Conservation (phyloP, 2,888 invertebrate species). For the Abrostola triplasia region DNA sequence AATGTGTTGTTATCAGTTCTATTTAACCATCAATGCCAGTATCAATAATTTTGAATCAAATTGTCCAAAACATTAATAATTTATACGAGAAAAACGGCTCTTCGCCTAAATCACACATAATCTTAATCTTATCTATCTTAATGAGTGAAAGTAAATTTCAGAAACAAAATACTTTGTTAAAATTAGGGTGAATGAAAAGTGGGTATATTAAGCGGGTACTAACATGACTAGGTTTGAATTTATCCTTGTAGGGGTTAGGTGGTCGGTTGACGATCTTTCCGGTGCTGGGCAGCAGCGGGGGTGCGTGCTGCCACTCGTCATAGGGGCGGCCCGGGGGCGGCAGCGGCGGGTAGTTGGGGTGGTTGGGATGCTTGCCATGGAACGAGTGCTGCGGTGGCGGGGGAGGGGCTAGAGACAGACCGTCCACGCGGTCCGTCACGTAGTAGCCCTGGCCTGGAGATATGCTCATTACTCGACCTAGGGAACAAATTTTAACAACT, state of each 20-base stretch:
- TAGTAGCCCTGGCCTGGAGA: slow-evolving; percentile 82
- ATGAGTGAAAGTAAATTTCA: no score
- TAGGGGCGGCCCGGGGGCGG: slow-evolving; percentile 65
- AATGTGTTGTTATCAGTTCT: no score
- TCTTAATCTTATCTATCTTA: no score
- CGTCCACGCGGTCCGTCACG: slow-evolving; percentile 80
- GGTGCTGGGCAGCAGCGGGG: slow-evolving; percentile 69
- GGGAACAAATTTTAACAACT: slow-evolving; percentile 6
- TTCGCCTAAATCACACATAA: neutral
- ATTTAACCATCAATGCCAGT: no score
- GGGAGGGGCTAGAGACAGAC: slow-evolving; percentile 55
- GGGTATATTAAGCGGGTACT: slow-evolving; percentile 50
- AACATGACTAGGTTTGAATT: slow-evolving; percentile 80
- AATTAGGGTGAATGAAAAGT: neutral
- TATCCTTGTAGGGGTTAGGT: slow-evolving; percentile 79
- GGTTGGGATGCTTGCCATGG: slow-evolving; percentile 7
- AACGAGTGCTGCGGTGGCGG: slow-evolving; percentile 58
- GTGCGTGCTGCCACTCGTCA: slow-evolving; percentile 78
- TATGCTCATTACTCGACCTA: slow-evolving; percentile 82
- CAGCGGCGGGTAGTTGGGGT: slow-evolving; percentile 27
- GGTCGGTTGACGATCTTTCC: slow-evolving; percentile 85
- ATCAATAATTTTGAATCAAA: no score
- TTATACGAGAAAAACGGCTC: neutral
- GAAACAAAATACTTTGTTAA: neutral
- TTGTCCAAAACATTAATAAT: no score